phyloP scores from a whole-genome alignment of 2,113 vertebrate genomes.

The Nematolebias whitei region DNA sequence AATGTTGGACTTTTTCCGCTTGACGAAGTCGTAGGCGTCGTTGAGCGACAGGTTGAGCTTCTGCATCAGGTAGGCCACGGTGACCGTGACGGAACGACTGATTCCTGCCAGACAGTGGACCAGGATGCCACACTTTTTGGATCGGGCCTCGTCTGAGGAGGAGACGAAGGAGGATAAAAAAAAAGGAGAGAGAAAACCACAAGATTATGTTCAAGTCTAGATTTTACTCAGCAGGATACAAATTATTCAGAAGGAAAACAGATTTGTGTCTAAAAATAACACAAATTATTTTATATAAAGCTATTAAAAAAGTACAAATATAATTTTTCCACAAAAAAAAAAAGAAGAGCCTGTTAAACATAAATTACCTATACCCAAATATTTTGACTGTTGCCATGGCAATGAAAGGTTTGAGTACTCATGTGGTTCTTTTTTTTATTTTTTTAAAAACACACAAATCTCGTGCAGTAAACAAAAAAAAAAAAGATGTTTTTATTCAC shows the following conservation, averaged over 20 bases:
- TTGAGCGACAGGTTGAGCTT: slow-evolving; percentile 99
- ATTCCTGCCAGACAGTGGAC: slow-evolving; percentile 98
- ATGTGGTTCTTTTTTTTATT: neutral
- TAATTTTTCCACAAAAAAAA: too few species aligned
- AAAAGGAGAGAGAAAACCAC: neutral
- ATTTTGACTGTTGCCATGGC: neutral
- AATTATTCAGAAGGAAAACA: neutral
- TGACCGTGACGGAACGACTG: slow-evolving; percentile 97
- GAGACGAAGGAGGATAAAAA: too few species aligned
- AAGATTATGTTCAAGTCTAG: neutral
- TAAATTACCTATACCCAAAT: neutral
- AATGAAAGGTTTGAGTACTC: neutral
- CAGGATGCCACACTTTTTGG: slow-evolving; percentile 97
- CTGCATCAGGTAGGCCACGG: slow-evolving; percentile 99
- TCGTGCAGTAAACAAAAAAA: neutral
- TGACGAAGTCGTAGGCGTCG: slow-evolving; percentile 98
- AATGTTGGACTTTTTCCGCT: slow-evolving; percentile 99
- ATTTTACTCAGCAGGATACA: neutral
- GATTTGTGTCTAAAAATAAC: neutral
- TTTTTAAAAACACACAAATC: neutral
- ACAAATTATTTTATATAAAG: too few species aligned
- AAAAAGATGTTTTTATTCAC: too few species aligned
- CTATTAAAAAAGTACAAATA: too few species aligned
- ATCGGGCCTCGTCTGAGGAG: slow-evolving; percentile 93
- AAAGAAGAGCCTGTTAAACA: neutral